Conservation (phyloP, 2,797 vertebrate genomes). For the Synanceia verrucosa region DNA sequence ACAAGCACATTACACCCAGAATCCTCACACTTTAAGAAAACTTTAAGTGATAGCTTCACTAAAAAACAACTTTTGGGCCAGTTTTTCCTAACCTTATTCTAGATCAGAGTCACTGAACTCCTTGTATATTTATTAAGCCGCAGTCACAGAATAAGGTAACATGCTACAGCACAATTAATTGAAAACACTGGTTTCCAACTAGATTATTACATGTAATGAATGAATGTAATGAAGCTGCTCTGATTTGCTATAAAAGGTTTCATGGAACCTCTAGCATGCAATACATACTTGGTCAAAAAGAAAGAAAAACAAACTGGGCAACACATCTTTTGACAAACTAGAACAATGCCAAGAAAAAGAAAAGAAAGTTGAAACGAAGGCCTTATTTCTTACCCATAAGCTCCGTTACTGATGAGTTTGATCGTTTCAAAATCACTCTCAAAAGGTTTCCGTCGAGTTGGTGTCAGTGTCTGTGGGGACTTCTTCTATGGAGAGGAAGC, state of each 20-base stretch:
- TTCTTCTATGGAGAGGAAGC: conserved; percentile 59
- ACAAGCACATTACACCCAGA: background rate
- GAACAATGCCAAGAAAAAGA: background rate
- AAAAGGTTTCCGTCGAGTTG: conserved; percentile 89
- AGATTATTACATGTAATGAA: background rate
- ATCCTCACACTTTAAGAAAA: background rate
- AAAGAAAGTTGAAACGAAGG: background rate
- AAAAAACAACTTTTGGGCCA: background rate
- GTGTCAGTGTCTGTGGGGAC: conserved; percentile 69
- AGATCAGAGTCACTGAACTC: background rate
- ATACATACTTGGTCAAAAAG: background rate
- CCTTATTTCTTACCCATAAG: conserved; percentile 89
- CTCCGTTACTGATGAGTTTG: conserved; percentile 97
- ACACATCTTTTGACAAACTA: background rate
- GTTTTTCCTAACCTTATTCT: background rate
- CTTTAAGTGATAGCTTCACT: background rate
- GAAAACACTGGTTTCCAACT: background rate
- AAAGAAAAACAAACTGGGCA: background rate
- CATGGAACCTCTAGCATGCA: background rate
- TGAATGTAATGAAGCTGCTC: background rate
- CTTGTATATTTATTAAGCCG: background rate
- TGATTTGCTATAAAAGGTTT: background rate
- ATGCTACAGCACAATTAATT: background rate
- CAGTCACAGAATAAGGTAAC: background rate
- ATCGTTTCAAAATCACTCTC: conserved; percentile 97